Base-by-base conservation (phyloP, 2,113 vertebrate genomes). In the Macroglossus sobrinus region DNA sequence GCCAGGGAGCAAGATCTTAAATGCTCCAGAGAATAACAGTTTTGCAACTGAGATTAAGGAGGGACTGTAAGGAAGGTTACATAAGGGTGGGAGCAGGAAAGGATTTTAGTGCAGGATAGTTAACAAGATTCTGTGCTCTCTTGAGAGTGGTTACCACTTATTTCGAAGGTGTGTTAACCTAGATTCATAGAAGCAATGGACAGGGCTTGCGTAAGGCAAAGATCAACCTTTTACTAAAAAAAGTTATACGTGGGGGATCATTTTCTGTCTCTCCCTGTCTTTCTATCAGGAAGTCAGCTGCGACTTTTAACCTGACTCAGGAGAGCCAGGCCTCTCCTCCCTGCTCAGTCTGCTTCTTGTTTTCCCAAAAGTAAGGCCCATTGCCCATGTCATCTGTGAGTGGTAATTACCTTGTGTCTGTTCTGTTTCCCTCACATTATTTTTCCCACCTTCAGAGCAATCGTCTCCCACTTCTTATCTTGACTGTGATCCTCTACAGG, bases 321-420 rank as follows among this genome's bases (percentile, higher is more conserved):
- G 21, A 88, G 47, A 85, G 28, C 66, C 35, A 19, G 66, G 13
- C 26, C 47, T 24, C 69, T 69, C 38, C 43, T 84, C 35, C 80
- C 2, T 0, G 4, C 79, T 50, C 4, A 0, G 3, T 89, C 35
- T 12, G 24, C 26, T 92, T 86, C 96, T 94, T 92, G 21, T 97
- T 98, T 98, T 95, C 91, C 96, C 98, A 94, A 97, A 97, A 98
- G 89, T 93, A 92, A 82, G 94, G 85, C 69, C 81, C 86, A 92
- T 96, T 95, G 97, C 93, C 84, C 89, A 59, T 55, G 53, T 84
- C 21, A 59, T 38, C 82, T 97, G 96, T 98, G 95, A 97, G 82
- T 35, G 13, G 95, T 96, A 97, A 98, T 98, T 98, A 97, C 95
- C 76, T 71, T 75, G 93, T 88, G 87, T 96, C 97, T 98, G 88